Base-by-base conservation (phyloP, 1,140 invertebrate genomes). In the Maconellicoccus hirsutus region DNA sequence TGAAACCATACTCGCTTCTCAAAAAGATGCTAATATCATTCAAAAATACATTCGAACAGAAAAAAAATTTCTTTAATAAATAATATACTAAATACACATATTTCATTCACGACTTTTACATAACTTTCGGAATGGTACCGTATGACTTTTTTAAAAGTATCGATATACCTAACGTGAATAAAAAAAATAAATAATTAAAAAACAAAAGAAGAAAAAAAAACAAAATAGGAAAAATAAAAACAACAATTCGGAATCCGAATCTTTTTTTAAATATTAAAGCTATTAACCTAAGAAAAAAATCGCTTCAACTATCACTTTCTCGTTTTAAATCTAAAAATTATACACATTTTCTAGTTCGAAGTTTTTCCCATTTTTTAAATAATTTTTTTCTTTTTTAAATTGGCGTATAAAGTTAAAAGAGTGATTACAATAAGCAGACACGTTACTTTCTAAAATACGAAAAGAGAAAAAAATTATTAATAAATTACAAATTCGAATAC, bases 161-260 rank as follows among this genome's bases (percentile, higher is more conserved):
- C 10, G 42, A 19, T 52, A 52, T 52, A 52, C 42, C 42, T 52
- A 52, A 52, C 42, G 42, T 52, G 42, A 52, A 52, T 33, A 33
- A 59, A 59, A n/a, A 66, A 66, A 25, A 23, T 25, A 66, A 66
- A 66, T 66, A 66, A 25, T 16, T 25, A 25, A 66, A 66, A 66
- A 66, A 26, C 10, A 66, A 66, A 23, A 66, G 25, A 23, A 66
- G n/a, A 25, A 66, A 16, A 66, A 12, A 66, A 66, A 66, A 66
- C 61, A 66, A 66, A 66, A 66, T 26, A 26, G 25, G 61, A 66
- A 66, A 66, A 66, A 52, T 52, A 52, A 52, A 52, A 52, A 52
- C 42, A 66, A 66, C 61, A 66, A 66, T 66, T 66, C 25, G 25
- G 8, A 66, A 66, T 23, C 21, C 21, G 25, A 23, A 66, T 66